phyloP scores from a whole-genome alignment of 2,113 vertebrate species.

The Oenanthe melanoleuca region DNA sequence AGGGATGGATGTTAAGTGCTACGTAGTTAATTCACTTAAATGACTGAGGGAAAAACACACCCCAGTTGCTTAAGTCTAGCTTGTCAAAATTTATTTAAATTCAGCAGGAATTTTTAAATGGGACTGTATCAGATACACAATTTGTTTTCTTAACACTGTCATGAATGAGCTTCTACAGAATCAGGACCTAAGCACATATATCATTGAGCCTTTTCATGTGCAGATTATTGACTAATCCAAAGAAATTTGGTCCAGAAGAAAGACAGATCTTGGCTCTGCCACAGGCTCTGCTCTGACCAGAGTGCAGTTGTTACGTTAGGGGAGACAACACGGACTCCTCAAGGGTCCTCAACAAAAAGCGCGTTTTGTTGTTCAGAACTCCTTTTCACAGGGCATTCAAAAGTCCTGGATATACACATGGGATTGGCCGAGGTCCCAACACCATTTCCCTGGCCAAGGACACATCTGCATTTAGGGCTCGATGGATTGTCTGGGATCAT shows the following conservation, averaged over 20 bases:
- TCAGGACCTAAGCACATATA: not conserved
- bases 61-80: not conserved
- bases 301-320: not conserved
- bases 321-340: too few species aligned
- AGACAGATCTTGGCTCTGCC: not conserved
- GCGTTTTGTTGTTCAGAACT: too few species aligned
- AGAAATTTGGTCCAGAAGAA: not conserved
- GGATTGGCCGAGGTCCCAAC: too few species aligned
- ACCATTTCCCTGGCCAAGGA: too few species aligned
- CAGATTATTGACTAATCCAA: conserved; percentile 5
- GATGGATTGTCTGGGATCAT: too few species aligned
- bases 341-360: too few species aligned
- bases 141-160: not conserved
- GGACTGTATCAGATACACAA: not conserved
- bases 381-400: too few species aligned
- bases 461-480: too few species aligned
- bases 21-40: not conserved
- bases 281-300: not conserved
- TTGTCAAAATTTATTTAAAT: not conserved
- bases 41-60: not conserved
- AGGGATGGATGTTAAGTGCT: not conserved
- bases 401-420: too few species aligned
- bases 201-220: not conserved
- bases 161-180: not conserved
- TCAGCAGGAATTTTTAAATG: not conserved